Evolutionary conservation across 92 coral and sea anemone genomes (phyloP).

Genomic region (Actinernus sp.): DNA sequence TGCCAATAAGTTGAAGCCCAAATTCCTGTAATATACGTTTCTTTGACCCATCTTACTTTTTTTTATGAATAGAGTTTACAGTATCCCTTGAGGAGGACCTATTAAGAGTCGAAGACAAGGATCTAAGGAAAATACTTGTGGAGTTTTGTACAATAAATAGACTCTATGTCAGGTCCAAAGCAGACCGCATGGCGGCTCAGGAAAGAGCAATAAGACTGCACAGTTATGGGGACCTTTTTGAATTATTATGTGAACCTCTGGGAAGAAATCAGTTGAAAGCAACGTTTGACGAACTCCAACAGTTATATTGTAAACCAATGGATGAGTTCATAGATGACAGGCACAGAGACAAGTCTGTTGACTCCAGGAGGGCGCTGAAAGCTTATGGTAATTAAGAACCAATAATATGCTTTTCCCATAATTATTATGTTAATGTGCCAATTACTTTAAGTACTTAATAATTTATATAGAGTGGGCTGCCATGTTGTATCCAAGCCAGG

Average conservation of each 20-base stretch:
- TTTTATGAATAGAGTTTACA: conserved; percentile 54
- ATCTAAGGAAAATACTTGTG: conserved; percentile 44
- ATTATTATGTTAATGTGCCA: too few relatives aligned
- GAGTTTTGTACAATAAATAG: conserved; percentile 57
- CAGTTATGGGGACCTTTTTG: conserved; percentile 52
- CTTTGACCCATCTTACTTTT: too few relatives aligned
- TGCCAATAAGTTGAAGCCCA: too few relatives aligned
- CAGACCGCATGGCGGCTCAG: conserved; percentile 52
- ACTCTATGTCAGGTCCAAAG: conserved; percentile 63
- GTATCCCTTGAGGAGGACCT: conserved; percentile 58
- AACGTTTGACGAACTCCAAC: conserved; percentile 43
- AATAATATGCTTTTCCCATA: too few relatives aligned
- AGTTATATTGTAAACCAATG: conserved; percentile 16
- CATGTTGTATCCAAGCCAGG: too few relatives aligned
- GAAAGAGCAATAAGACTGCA: conserved; percentile 66
- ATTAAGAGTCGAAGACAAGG: conserved; percentile 40
- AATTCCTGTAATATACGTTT: background rate
- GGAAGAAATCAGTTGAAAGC: conserved; percentile 77
- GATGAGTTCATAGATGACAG: conserved; percentile 18
- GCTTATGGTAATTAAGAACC: conserved; percentile 44
- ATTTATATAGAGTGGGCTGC: too few relatives aligned
- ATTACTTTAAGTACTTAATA: too few relatives aligned
- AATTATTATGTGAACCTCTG: conserved; percentile 69
- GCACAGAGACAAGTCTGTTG: conserved; percentile 20
- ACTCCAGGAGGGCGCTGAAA: conserved; percentile 22